Evolutionary conservation across 2,888 invertebrate species (phyloP).

Genomic region (Limnephilus lunatus): DNA sequence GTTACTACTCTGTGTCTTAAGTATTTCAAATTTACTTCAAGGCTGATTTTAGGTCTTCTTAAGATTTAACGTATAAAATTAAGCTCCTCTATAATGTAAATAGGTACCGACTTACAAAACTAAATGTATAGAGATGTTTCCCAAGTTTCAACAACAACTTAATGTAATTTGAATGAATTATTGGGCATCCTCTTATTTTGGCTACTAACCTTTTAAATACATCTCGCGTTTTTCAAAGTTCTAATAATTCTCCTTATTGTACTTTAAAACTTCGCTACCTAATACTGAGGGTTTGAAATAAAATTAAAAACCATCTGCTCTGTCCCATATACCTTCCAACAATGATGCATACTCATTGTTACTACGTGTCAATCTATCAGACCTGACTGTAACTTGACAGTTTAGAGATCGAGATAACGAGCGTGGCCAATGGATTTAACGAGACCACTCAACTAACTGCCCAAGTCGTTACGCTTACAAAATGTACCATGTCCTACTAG

Average conservation of each 20-base stretch:
- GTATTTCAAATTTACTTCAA: no score
- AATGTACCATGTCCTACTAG: slow-evolving; percentile 18
- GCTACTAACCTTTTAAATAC: not conserved
- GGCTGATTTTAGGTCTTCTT: not conserved
- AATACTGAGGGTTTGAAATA: not conserved
- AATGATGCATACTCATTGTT: slow-evolving; percentile 2
- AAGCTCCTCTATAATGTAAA: not conserved
- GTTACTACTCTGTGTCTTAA: no score
- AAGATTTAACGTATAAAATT: not conserved
- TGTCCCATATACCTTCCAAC: not conserved
- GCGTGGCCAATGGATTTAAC: slow-evolving; percentile 50
- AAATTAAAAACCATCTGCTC: not conserved
- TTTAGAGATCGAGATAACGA: slow-evolving; percentile 48
- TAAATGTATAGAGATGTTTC: not conserved
- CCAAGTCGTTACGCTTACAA: slow-evolving; percentile 23
- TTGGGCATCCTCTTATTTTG: not conserved
- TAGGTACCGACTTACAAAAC: not conserved
- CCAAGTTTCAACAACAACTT: not conserved
- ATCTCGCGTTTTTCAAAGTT: not conserved
- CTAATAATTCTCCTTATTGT: not conserved
- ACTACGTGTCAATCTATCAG: not conserved
- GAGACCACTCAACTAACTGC: slow-evolving; percentile 48
- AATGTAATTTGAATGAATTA: not conserved
- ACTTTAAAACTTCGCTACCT: not conserved
- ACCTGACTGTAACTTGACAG: slow-evolving; percentile 13